These are phyloP conservation scores for Carposina sasakii DNA, from an alignment of 1,140 invertebrate species.

Conservation along the genomic window DNA sequence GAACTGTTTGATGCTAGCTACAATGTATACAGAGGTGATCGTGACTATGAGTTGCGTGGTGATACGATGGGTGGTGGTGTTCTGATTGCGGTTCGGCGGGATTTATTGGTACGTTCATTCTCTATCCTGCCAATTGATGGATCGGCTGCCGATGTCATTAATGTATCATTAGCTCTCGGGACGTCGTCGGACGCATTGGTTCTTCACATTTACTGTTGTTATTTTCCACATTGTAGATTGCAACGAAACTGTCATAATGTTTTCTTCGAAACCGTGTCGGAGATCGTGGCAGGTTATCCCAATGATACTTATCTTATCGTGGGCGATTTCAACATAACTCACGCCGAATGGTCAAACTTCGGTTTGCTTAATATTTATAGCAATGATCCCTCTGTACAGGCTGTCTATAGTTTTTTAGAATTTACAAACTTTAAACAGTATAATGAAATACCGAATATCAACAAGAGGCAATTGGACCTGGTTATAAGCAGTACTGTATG, in stretches of 20 bases:
- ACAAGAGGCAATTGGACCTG: background rate
- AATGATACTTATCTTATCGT: too few species aligned
- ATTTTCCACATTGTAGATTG: conserved; percentile 8
- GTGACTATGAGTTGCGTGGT: background rate
- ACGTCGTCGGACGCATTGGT: background rate
- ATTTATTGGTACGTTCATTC: background rate
- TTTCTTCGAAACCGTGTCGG: background rate
- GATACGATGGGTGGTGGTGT: conserved; percentile 3
- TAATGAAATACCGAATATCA: background rate
- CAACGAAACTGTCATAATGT: conserved; percentile 2
- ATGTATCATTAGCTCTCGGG: background rate
- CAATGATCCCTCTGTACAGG: too few species aligned
- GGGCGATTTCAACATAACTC: too few species aligned
- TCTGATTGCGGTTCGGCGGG: conserved; percentile 3
- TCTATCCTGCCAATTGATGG: background rate
- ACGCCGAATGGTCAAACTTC: too few species aligned
- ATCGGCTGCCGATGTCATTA: background rate
- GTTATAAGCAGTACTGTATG: background rate
- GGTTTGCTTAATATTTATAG: too few species aligned
- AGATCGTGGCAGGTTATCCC: background rate
- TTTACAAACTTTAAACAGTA: too few species aligned
- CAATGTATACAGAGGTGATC: conserved; percentile 8
- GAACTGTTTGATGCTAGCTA: conserved; percentile 16
- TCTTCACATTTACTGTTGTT: conserved; percentile 3
- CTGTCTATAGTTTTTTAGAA: too few species aligned